phyloP scores from a whole-genome alignment of 2,888 invertebrate species.

The Esperia sulphurella region DNA sequence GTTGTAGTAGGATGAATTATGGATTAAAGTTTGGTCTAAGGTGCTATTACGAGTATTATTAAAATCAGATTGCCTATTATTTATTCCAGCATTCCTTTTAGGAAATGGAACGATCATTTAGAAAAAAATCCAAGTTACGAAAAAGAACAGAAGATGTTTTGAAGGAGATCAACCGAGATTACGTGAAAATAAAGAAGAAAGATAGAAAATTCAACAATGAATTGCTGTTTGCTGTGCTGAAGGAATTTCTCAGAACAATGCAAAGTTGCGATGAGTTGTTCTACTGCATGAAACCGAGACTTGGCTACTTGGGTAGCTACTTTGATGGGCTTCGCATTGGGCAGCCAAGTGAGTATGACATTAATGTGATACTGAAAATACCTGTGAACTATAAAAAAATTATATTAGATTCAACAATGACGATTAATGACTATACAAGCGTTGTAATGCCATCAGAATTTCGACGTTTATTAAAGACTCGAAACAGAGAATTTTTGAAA shows the following conservation, averaged over 20 bases:
- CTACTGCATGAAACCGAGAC: conserved; percentile 41
- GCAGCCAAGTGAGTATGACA: conserved; percentile 51
- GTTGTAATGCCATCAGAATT: conserved; percentile 53
- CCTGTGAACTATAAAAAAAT: conserved; percentile 47
- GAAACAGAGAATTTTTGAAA: conserved; percentile 38
- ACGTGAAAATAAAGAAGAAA: conserved; percentile 38
- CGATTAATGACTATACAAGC: conserved; percentile 34
- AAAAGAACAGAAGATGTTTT: conserved; percentile 37
- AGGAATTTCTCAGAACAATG: conserved; percentile 39
- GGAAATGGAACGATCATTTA: conserved; percentile 1
- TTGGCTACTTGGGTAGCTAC: conserved; percentile 54
- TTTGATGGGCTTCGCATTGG: conserved; percentile 54
- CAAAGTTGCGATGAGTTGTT: conserved; percentile 37
- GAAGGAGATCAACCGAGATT: conserved; percentile 35
- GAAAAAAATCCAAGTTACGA: conserved; percentile 11
- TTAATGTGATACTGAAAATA: conserved; percentile 45
- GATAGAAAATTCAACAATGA: conserved; percentile 41
- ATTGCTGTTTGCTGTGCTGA: conserved; percentile 38
- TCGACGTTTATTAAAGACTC: conserved; percentile 38
- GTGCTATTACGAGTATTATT: too few relatives aligned
- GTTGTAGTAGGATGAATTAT: too few relatives aligned
- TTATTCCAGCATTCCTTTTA: neutral
- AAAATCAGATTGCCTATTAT: too few relatives aligned
- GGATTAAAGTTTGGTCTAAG: too few relatives aligned
- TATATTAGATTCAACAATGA: conserved; percentile 27